A percentile compares a stretch with the other conserved stretches of the same genome.
Evolutionary conservation across 2,888 invertebrate genomes (phyloP).

Genomic region (Herminia tarsipennalis): DNA sequence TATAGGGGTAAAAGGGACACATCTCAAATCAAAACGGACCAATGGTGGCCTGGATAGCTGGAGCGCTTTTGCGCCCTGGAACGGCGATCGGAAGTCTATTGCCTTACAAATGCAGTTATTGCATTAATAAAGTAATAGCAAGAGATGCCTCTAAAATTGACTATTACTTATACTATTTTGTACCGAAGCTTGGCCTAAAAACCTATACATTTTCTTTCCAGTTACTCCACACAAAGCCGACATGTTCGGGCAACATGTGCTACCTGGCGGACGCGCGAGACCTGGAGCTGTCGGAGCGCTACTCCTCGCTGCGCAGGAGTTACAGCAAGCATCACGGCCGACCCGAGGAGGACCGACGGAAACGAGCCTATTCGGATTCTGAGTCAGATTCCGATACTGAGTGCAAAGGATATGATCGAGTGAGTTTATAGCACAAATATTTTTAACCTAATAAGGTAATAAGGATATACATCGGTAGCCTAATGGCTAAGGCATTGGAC

Average conservation of each 20-base stretch:
- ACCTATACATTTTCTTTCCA: constrained; percentile 40
- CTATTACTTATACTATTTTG: no score
- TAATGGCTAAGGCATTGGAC: no score
- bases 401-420: constrained; percentile 79
- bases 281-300: constrained; percentile 45
- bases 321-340: constrained; percentile 82
- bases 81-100: no score
- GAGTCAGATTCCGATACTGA: constrained; percentile 86
- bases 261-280: constrained; percentile 61
- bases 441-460: no score
- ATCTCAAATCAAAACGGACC: no score
- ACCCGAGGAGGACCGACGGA: constrained; percentile 72
- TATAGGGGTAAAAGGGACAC: no score
- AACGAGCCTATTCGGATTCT: constrained; percentile 73
- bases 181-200: not conserved
- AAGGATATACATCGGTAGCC: no score
- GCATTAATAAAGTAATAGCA: no score
- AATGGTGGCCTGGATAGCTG: no score
- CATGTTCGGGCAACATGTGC: constrained; percentile 70
- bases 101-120: no score
- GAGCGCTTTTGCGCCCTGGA: no score
- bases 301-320: constrained; percentile 51
- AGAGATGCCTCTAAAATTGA: no score
- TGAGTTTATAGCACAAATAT: constrained; percentile 57
- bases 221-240: constrained; percentile 66